Evolutionary conservation across 2,888 invertebrate genomes (phyloP).

Genomic region (Chrysotoxum bicinctum): DNA sequence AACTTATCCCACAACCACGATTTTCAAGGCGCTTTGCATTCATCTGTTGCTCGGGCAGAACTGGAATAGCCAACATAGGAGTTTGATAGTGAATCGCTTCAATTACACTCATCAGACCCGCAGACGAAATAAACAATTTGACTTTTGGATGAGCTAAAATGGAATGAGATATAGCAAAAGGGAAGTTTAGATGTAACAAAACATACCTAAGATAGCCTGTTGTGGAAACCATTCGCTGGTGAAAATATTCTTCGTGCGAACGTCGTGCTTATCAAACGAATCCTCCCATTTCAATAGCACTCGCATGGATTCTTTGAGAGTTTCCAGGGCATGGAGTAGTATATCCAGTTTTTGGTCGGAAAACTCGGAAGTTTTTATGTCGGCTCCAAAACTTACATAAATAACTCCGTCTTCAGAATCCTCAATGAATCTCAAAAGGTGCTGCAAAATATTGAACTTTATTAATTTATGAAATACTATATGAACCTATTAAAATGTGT

Average conservation of each 20-base stretch:
- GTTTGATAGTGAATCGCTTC: constrained; percentile 83
- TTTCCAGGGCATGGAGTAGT: constrained; percentile 77
- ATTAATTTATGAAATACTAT: too few species aligned
- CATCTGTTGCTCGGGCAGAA: constrained; percentile 82
- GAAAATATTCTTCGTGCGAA: constrained; percentile 80
- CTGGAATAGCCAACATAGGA: constrained; percentile 83
- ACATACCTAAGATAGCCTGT: constrained; percentile 79
- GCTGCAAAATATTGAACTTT: constrained; percentile 68
- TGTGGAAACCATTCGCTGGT: constrained; percentile 80
- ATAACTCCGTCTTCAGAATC: constrained; percentile 80
- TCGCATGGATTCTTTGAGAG: constrained; percentile 77
- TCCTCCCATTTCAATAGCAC: constrained; percentile 83
- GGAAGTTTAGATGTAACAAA: too few species aligned
- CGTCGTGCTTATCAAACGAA: constrained; percentile 76
- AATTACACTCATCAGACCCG: constrained; percentile 83
- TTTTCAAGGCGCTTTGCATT: constrained; percentile 81
- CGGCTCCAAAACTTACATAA: constrained; percentile 82
- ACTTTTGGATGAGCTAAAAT: constrained; percentile 83
- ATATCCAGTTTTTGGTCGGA: constrained; percentile 79
- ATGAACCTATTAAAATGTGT: too few species aligned
- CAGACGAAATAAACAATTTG: constrained; percentile 84
- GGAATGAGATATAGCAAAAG: neutral
- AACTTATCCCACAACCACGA: constrained; percentile 80
- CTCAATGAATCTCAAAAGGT: constrained; percentile 79
- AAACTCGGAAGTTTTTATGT: constrained; percentile 78